Evolutionary conservation across 2,113 vertebrate genomes (phyloP), one percentile per base, ranked within the genome.

Genomic region (Trogon melanurus): DNA sequence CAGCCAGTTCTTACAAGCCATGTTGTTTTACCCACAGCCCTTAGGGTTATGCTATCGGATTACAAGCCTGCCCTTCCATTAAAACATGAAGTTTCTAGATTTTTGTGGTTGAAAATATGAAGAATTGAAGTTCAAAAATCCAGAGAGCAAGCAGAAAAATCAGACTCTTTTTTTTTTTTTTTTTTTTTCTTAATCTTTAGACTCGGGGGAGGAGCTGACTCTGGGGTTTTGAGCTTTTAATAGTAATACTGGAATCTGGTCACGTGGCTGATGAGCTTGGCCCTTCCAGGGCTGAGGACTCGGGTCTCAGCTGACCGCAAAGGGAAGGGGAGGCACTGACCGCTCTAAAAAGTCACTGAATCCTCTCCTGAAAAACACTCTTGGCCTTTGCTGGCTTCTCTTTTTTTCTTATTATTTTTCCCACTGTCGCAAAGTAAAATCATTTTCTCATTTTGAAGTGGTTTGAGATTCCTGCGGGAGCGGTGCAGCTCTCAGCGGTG

Each of bases 111-210:
- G 58, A 25, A 85, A 92, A 79, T 4, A 71, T 2, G 44, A 66
- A 70, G 81, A 78, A n/a, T 14, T 38, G 72, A 38, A 79, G 82
- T 88, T 92, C 50, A 79, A 29, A 87, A 83, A 72, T 11, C 29
- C 86, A 38, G 66, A 26, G 6, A 29, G 75, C n/a, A 2, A 69
- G 80, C 58, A 47, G 67, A 80, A 47, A 73, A 83, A 48, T 16
- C 8, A 4, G 48, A 30, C 7, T 18, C 14, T 25, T 14, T 38
- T 19, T 57, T n/a, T 17, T 26, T 27, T 17, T 26, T 27, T 47
- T 38, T 53, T 1, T 60, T 38, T 11, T 53, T 36, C 36, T 19
- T 29, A 36, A 67, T 82, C 78, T 41, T 71, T 30, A 51, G 50
- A 3, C 85, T 38, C 0, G 0, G 47, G 58, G 60, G 80, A 93